Base-by-base conservation (phyloP, 2,113 vertebrate species). In the Psittacula cyanocephala region DNA sequence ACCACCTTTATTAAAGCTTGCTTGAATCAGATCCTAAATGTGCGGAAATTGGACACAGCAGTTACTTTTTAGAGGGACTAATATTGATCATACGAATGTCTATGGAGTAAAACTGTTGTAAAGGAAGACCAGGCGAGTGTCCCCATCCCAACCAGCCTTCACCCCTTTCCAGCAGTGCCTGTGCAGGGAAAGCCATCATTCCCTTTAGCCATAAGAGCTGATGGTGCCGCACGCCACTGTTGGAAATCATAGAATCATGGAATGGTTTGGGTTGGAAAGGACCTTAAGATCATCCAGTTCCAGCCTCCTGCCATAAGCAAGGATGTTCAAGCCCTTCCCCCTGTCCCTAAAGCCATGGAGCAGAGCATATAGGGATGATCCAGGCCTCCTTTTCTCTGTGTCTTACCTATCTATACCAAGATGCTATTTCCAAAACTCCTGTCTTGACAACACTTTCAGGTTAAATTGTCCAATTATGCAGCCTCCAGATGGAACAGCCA, bases 191-290 rank as follows among this genome's bases (percentile, higher is more conserved):
- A 88, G 14, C 17, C 52, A 17, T 68, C 0, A 0, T 78, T 80
- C 49, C 49, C 41, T 47, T 59, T 22, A n/a, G 27, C 44, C 6
- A 3, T 19, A 55, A 77, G 28, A 88, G 63, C 9, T 1, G 1
- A 11, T 53, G 41, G n/a, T 75, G 55, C 37, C 0, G 0, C 64
- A 19, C 1, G 0, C 8, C 0, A 0, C 63, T 24, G 57, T 16
- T 24, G 33, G 57, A 35, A 59, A 59, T 59, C 55, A 57, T 57
- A 59, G 33, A n/a, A 59, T 59, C 55, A 57, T 57, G n/a, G 33
- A 59, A 14, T 23, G 31, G 33, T 59, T 59, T 23, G 55, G 13
- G 33, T 59, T 59, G 33, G 55, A n/a, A 59, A 59, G 55, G 33
- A 20, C 55, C 31, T 57, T 57, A 33, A 57, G 19, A n/a, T n/a